Evolutionary conservation across 1,140 invertebrate species (phyloP), one percentile per base, ranked within the genome.

Genomic region (Calephelis virginiensis): DNA sequence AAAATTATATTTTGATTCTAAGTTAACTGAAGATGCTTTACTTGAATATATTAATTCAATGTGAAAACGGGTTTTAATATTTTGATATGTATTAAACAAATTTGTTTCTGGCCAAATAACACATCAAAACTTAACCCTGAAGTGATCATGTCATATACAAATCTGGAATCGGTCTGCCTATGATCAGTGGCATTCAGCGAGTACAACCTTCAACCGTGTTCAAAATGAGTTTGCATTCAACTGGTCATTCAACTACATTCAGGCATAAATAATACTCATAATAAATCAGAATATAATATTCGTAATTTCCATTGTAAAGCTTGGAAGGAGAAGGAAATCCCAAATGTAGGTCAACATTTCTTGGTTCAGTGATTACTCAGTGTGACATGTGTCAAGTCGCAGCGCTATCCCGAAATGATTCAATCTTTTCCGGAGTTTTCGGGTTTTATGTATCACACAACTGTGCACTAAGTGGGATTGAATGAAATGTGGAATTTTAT

Each of bases 381-480:
- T 12, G 53, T 59, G 53, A 59, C 53, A 28, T 59, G 53, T 59
- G 53, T 59, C 53, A 59, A 59, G 53, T 59, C 53, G 17, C 53
- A 59, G 17, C 12, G 53, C 53, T 59, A 59, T 59, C 53, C 53
- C 28, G 37, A 59, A 59, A 59, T 59, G 53, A 59, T 59, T 59
- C 53, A 59, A 59, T 59, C 28, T 59, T 59, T 59, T 59, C 53
- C 37, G 53, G 53, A 59, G 53, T 11, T 37, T 56, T 59, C 37
- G 17, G 53, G 28, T 17, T 59, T 59, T 59, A 59, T 59, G 53
- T 59, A 59, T 37, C 53, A 59, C 53, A 59, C 53, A 59, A 59
- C 17, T 59, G 53, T 59, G 53, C 28, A 59, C 53, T 56, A 56
- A 56, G 50, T 56, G 50, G 50, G 28, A 56, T 56, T 56, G 50